phyloP scores from a whole-genome alignment of 2,888 invertebrate species.

The Meiosimyza decipiens region DNA sequence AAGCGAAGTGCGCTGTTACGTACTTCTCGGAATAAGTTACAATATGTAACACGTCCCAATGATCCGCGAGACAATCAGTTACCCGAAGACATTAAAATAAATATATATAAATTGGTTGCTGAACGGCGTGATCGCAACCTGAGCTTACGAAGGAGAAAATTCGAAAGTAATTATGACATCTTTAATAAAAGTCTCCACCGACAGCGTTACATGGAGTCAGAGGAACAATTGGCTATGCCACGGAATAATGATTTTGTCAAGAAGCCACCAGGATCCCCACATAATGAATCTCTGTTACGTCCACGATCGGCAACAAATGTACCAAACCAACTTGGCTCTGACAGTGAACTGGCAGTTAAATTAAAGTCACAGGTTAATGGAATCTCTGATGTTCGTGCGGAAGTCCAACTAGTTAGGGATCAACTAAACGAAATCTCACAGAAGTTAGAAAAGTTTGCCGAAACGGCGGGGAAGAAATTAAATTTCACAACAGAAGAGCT shows the following conservation, averaged over 20 bases:
- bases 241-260: slow-evolving; percentile 29
- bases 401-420: slow-evolving; percentile 54
- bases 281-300: slow-evolving; percentile 52
- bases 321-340: slow-evolving; percentile 54
- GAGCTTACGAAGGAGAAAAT: slow-evolving; percentile 68
- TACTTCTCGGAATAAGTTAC: slow-evolving; percentile 78
- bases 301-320: slow-evolving; percentile 63
- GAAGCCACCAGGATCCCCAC: slow-evolving; percentile 25
- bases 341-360: slow-evolving; percentile 49
- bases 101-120: slow-evolving; percentile 79
- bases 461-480: slow-evolving; percentile 57
- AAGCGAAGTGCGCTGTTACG: slow-evolving; percentile 81
- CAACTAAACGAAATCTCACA: slow-evolving; percentile 54
- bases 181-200: slow-evolving; percentile 61
- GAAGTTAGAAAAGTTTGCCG: slow-evolving; percentile 59
- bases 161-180: slow-evolving; percentile 62
- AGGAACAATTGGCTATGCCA: slow-evolving; percentile 16
- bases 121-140: slow-evolving; percentile 74
- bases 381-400: slow-evolving; percentile 53
- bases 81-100: slow-evolving; percentile 79
- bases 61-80: slow-evolving; percentile 83
- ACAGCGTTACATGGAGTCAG: slow-evolving; percentile 40
- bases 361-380: slow-evolving; percentile 54
- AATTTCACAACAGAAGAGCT: slow-evolving; percentile 59
- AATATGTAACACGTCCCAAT: slow-evolving; percentile 82